These are phyloP conservation scores for Phasia obesa DNA, from an alignment of 2,888 invertebrate species.

Conservation along the genomic window DNA sequence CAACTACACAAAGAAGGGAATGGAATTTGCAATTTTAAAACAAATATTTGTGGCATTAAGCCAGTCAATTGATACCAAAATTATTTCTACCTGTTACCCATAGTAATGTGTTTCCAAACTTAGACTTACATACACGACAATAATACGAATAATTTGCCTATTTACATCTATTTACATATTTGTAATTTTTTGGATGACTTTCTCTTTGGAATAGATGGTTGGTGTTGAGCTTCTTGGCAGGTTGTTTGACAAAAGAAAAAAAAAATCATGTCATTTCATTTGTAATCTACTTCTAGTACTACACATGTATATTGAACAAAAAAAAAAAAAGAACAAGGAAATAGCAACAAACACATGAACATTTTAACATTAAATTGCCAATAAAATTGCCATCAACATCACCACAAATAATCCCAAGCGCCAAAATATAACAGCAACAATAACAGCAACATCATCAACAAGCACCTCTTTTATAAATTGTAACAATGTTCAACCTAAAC, in stretches of 20 bases:
- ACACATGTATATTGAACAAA: not conserved
- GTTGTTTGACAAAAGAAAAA: not conserved
- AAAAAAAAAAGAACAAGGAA: too few relatives aligned
- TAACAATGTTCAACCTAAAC: slow-evolving; percentile 23
- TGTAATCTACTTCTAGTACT: slow-evolving; percentile 19
- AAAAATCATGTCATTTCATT: slow-evolving; percentile 44
- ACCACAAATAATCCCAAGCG: slow-evolving; percentile 58
- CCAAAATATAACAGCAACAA: slow-evolving; percentile 32
- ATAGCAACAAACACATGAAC: slow-evolving; percentile 35
- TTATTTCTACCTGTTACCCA: slow-evolving; percentile 7
- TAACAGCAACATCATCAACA: slow-evolving; percentile 2
- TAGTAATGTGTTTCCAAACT: not conserved
- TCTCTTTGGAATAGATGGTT: slow-evolving; percentile 28
- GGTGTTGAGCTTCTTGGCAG: slow-evolving; percentile 7
- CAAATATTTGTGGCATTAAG: slow-evolving; percentile 35
- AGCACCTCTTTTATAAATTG: not conserved
- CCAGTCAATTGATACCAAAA: slow-evolving; percentile 38
- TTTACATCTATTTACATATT: slow-evolving; percentile 60
- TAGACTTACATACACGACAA: slow-evolving; percentile 9
- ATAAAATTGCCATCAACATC: slow-evolving; percentile 51
- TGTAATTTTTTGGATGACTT: slow-evolving; percentile 27
- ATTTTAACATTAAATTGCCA: slow-evolving; percentile 58
- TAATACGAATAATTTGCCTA: slow-evolving; percentile 21
- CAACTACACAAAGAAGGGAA: not conserved
- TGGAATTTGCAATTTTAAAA: slow-evolving; percentile 7